phyloP scores from a whole-genome alignment of 1,140 invertebrate genomes.

The Drosophila lacteicornis region DNA sequence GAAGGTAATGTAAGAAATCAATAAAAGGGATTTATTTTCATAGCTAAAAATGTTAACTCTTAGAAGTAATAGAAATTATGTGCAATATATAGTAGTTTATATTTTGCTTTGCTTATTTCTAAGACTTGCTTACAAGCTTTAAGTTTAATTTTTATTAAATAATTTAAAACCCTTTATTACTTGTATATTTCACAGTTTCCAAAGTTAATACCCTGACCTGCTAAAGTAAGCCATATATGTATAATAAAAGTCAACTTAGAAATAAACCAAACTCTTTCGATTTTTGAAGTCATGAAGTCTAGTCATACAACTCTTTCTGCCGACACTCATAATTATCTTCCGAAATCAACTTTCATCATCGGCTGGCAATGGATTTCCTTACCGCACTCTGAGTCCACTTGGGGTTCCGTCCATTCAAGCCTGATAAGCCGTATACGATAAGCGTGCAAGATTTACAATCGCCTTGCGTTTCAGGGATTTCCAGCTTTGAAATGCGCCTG shows the following conservation, averaged over 20 bases:
- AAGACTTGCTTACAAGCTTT: no score
- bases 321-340: constrained; percentile 6
- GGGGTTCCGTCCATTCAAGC: constrained; percentile 26
- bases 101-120: no score
- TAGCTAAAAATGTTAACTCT: no score
- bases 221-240: no score
- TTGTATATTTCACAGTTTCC: no score
- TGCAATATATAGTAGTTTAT: no score
- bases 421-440: constrained; percentile 72
- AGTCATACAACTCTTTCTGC: neutral
- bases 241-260: neutral
- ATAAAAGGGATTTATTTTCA: no score
- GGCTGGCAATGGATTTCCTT: constrained; percentile 26
- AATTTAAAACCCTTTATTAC: no score
- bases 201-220: no score
- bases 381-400: constrained; percentile 6
- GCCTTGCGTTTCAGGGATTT: constrained; percentile 61
- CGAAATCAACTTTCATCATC: constrained; percentile 37
- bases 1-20: no score
- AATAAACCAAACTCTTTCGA: neutral
- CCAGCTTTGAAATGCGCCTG: constrained; percentile 61
- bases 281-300: neutral
- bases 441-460: constrained; percentile 64
- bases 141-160: no score
- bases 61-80: no score